phyloP scores from a whole-genome alignment of 2,113 vertebrate genomes.

The Oreochromis tanganicae region DNA sequence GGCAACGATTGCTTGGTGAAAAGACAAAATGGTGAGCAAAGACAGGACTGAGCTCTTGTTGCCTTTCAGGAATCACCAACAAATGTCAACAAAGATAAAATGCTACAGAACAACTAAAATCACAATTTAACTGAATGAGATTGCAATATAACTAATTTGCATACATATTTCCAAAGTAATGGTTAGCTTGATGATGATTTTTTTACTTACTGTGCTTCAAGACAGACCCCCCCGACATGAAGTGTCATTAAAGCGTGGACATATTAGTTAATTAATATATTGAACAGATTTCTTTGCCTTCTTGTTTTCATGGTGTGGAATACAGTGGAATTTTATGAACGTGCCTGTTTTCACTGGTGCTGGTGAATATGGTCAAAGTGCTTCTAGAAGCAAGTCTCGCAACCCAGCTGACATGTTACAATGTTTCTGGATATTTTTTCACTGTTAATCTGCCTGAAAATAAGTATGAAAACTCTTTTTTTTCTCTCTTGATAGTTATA shows the following conservation, averaged over 20 bases:
- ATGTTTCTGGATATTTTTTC: not conserved
- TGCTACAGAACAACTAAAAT: not conserved
- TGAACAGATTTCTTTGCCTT: not conserved
- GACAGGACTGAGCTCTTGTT: not conserved
- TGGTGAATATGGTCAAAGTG: not conserved
- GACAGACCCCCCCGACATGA: not conserved
- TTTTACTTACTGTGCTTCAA: not conserved
- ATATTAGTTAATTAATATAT: no score
- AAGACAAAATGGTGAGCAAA: not conserved
- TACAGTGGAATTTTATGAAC: not conserved
- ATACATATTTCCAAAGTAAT: not conserved
- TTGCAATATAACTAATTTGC: not conserved
- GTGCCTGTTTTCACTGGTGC: not conserved
- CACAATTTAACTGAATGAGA: not conserved
- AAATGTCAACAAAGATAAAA: not conserved
- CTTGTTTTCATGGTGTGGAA: no score
- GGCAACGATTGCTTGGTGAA: not conserved
- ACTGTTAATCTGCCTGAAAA: not conserved
- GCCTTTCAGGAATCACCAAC: not conserved
- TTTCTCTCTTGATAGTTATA: not conserved
- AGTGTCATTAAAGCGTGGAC: not conserved
- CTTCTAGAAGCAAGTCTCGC: not conserved
- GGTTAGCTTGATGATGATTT: not conserved
- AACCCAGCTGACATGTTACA: not conserved
- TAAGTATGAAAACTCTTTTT: not conserved